These are phyloP conservation scores for Pogonocichla stellata DNA, from an alignment of 2,113 vertebrate species.

Conservation along the genomic window DNA sequence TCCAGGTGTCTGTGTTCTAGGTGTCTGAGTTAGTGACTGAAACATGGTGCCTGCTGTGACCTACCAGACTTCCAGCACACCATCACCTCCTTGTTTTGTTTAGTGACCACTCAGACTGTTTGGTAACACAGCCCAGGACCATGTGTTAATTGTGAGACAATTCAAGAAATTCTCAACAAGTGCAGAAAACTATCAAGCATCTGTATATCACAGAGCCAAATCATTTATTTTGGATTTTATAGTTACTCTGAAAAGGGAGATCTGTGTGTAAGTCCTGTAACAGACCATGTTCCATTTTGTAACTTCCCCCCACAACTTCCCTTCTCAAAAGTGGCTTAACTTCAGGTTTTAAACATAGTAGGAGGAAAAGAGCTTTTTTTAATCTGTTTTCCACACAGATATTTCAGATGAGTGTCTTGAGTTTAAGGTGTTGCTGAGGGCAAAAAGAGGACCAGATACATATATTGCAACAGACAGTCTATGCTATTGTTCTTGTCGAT, in stretches of 20 bases:
- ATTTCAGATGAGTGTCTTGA: neutral
- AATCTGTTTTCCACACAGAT: neutral
- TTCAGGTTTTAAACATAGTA: neutral
- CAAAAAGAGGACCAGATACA: neutral
- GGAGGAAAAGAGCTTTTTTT: neutral
- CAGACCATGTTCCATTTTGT: neutral
- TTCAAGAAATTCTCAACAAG: neutral
- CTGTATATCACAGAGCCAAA: neutral
- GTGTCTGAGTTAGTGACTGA: neutral
- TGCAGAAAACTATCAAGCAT: neutral
- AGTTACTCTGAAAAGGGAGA: neutral
- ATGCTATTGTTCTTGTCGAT: neutral
- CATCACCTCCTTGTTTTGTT: neutral
- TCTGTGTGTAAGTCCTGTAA: neutral
- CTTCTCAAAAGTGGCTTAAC: neutral
- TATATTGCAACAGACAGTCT: neutral
- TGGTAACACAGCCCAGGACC: neutral
- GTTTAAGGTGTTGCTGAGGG: neutral
- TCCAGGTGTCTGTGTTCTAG: neutral
- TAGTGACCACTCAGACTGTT: neutral
- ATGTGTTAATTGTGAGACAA: neutral
- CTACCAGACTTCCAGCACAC: neutral
- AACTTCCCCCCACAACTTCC: neutral
- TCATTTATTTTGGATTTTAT: neutral
- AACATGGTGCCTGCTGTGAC: neutral